Evolutionary conservation across 1,140 invertebrate genomes (phyloP).

Genomic region (Triops longicaudatus): DNA sequence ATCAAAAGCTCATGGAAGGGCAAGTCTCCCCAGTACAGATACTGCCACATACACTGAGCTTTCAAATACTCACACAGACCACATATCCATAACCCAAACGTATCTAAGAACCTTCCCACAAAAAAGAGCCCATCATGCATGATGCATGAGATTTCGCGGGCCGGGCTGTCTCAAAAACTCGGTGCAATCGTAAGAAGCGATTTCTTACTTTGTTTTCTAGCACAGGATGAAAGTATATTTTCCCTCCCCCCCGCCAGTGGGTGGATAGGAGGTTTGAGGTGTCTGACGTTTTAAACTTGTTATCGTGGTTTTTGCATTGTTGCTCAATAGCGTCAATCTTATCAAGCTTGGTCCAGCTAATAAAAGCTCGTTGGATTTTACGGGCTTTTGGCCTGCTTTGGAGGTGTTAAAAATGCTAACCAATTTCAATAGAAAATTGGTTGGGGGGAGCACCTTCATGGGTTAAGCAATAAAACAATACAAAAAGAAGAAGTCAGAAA

Average conservation of each 20-base stretch:
- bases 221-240: not conserved
- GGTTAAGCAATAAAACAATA: no score
- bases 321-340: no score
- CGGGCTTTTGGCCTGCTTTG: not conserved
- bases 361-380: not conserved
- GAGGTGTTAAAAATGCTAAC: conserved; percentile 12
- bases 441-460: not conserved
- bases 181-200: not conserved
- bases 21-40: not conserved
- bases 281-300: no score
- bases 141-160: not conserved
- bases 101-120: no score
- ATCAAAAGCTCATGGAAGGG: conserved; percentile 1
- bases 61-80: not conserved
- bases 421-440: not conserved
- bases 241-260: no score
- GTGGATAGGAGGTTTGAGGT: no score
- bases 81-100: not conserved
- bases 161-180: not conserved
- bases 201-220: not conserved
- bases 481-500: no score
- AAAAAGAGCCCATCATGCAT: not conserved
- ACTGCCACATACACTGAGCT: not conserved
- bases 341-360: no score
- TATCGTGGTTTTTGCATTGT: no score